A percentile compares a stretch with the other conserved stretches of the same genome.
phyloP scores from a whole-genome alignment of 1,140 invertebrate species.

The Oryctes rhinoceros region DNA sequence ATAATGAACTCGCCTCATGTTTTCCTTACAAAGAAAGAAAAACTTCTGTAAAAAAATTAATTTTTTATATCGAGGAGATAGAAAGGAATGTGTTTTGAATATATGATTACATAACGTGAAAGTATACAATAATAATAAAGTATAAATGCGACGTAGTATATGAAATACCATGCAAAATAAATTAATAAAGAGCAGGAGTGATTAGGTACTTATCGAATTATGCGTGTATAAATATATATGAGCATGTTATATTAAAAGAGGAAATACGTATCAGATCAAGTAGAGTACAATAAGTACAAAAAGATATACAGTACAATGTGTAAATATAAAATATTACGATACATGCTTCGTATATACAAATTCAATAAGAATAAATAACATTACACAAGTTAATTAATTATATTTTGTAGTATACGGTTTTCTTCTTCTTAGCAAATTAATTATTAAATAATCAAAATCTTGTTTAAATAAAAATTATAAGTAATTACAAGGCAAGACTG shows the following conservation, averaged over 20 bases:
- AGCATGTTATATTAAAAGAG: conserved; percentile 9
- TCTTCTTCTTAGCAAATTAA: not conserved
- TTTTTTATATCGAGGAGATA: conserved; percentile 15
- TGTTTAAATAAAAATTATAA: conserved; percentile 8
- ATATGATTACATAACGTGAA: not conserved
- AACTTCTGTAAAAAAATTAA: conserved; percentile 4
- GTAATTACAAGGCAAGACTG: conserved; percentile 48
- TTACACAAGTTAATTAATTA: conserved; percentile 23
- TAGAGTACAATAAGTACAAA: conserved; percentile 24
- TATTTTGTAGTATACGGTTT: not conserved
- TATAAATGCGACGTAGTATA: conserved; percentile 6
- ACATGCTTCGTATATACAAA: conserved; percentile 14
- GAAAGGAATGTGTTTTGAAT: conserved; percentile 36
- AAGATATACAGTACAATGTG: not conserved
- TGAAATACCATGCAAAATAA: conserved; percentile 9
- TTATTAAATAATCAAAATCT: not conserved
- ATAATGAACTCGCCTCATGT: not conserved
- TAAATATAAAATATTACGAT: conserved; percentile 17
- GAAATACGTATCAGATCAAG: conserved; percentile 11
- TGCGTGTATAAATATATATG: conserved; percentile 22
- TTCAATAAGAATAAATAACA: conserved; percentile 28
- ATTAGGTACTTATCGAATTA: not conserved
- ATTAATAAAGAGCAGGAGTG: conserved; percentile 10
- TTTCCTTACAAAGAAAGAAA: not conserved
- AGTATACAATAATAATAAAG: not conserved